Base-by-base conservation (phyloP, 2,113 vertebrate genomes). In the Phalacrocorax pelagicus region DNA sequence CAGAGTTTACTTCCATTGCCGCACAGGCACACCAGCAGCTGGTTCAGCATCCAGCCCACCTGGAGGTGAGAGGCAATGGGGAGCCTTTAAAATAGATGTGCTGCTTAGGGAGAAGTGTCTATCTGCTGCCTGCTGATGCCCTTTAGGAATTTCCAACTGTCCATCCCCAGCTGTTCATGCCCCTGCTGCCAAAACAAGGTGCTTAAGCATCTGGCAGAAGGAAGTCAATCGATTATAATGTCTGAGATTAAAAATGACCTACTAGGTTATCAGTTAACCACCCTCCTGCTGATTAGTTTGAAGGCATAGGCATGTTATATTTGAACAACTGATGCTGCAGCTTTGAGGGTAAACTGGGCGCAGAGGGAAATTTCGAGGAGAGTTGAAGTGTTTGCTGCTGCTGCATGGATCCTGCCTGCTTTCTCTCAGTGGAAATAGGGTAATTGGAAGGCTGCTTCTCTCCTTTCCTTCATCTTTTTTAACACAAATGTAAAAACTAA, bases 101-200 rank as follows among this genome's bases (percentile, higher is more conserved):
- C 40, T 86, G 71, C 82, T 83, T 15, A 34, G 58, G 54, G 54
- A 73, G 42, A 59, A 62, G 46, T 12, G 40, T 58, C 49, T 23
- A 1, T 36, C 49, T 30, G 10, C 42, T 49, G 36, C 57, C 70
- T 85, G 44, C 7, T 6, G 70, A 67, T 38, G 74, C 66, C 46
- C 66, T 90, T 86, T 40, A 83, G 91, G 88, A 46, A 19, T 62
- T 88, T 75, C 90, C 79, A 77, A 21, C 30, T 26, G 46, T 66
- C 80, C 83, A 49, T n/a, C n/a, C 59, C 74, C 88, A 83, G 63
- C 75, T 95, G 79, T 54, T 92, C 63, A 12, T 15, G 58, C 15
- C 79, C 54, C 32, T 82, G 54, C 58, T 90, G 92, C 82, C 95
- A 93, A 96, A 95, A 86, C 8, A 80, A 80, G 49, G 46, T 86